These are phyloP conservation scores for Aricia artaxerxes DNA, from an alignment of 2,888 invertebrate species.

Conservation along the genomic window DNA sequence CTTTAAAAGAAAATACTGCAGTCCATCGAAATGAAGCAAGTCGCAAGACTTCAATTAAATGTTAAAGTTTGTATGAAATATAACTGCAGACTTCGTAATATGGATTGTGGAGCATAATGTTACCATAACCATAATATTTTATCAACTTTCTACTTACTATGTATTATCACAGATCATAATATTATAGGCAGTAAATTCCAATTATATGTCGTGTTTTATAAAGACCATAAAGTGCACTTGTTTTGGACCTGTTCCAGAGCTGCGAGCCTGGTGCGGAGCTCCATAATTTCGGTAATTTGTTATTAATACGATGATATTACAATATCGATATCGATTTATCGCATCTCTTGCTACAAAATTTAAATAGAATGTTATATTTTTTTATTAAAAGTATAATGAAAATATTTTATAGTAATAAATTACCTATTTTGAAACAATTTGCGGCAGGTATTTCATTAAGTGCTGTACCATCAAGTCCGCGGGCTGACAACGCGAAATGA, in stretches of 20 bases:
- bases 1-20: too few relatives aligned
- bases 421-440: background rate
- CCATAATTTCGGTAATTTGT: background rate
- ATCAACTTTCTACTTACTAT: background rate
- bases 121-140: background rate
- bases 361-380: background rate
- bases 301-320: background rate
- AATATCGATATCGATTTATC: background rate
- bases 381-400: too few relatives aligned
- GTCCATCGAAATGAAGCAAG: too few relatives aligned
- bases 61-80: too few relatives aligned
- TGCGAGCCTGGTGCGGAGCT: background rate
- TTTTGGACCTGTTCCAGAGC: constrained; percentile 14
- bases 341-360: background rate
- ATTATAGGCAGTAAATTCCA: background rate
- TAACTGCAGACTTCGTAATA: too few relatives aligned
- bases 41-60: too few relatives aligned
- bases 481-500: constrained; percentile 15
- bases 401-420: background rate
- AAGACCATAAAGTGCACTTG: background rate
- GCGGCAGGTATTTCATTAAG: constrained; percentile 16
- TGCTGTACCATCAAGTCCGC: constrained; percentile 3
- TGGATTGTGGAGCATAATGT: too few relatives aligned
- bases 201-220: constrained; percentile 1
- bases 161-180: background rate